Base-by-base conservation (phyloP, 2,888 invertebrate species). In the Limnephilus auricula region DNA sequence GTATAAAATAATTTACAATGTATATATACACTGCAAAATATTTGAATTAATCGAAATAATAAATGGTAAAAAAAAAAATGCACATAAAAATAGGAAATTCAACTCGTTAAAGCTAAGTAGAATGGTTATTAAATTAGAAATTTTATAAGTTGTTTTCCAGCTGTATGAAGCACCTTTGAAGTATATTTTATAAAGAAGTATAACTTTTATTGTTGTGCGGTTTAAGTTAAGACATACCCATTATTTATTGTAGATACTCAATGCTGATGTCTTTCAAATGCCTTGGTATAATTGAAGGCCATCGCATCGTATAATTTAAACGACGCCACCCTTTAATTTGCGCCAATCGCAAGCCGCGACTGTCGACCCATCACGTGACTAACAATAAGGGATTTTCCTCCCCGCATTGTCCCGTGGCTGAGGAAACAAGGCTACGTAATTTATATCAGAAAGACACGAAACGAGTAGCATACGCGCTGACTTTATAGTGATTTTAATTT, bases 301-400 rank as follows among this genome's bases (percentile, higher is more conserved):
- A 80, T 80, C 80, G 32, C 13, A 32, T 30, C 2, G 65, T 25
- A 32, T 32, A 80, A 31, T 80, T 80, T 32, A 31, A 65, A n/a
- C 5, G 18, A n/a, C n/a, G 40, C 34, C 50, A n/a, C 89, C 45
- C 80, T 89, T 18, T 31, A 80, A 89, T 50, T 80, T 79, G 80
- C 40, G 5, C 80, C 80, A 80, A 89, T 89, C 37, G 80, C 40
- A 79, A 32, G n/a, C 34, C 37, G 78, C 30, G 45, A 78, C 40
- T 30, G 79, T 30, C 31, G 45, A 30, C 80, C 37, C 80, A 80
- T 89, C 89, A 89, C 89, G 89, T 89, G 89, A 30, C 89, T 40
- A 80, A 78, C 87, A 88, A 79, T 78, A 79, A 80, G 80, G 80
- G 30, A 65, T 87, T 65, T 85, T 30, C 85, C 50, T 40, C 15